Conservation (phyloP, 2,888 invertebrate species). For the Leptopterna dolabrata region DNA sequence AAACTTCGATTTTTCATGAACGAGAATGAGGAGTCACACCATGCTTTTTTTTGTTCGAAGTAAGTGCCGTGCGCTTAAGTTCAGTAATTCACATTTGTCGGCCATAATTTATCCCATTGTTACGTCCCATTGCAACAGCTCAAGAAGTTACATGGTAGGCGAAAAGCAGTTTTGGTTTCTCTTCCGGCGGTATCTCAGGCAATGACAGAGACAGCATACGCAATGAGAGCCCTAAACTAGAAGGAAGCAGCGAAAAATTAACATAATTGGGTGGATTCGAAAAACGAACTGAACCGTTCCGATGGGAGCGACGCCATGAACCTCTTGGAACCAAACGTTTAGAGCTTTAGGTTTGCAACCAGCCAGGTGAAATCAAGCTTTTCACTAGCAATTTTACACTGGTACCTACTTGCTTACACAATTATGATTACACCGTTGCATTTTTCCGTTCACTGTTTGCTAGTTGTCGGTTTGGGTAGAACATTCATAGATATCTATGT, state of each 20-base stretch:
- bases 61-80: not conserved
- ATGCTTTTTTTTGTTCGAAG: not conserved
- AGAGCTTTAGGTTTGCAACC: not conserved
- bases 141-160: not conserved
- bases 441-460: no score
- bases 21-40: not conserved
- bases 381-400: no score
- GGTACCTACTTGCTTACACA: no score
- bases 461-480: no score
- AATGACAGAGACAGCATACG: not conserved
- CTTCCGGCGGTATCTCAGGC: not conserved
- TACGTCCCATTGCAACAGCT: not conserved
- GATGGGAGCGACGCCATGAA: not conserved
- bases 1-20: not conserved
- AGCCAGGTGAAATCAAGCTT: no score
- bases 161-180: not conserved
- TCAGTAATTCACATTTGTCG: not conserved
- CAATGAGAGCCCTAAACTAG: not conserved
- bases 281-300: not conserved
- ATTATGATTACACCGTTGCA: no score
- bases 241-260: not conserved
- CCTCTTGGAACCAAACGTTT: not conserved
- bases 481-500: no score
- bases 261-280: not conserved
- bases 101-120: not conserved